Base-by-base conservation (phyloP, 2,888 invertebrate species). In the Ectobius pallidus region DNA sequence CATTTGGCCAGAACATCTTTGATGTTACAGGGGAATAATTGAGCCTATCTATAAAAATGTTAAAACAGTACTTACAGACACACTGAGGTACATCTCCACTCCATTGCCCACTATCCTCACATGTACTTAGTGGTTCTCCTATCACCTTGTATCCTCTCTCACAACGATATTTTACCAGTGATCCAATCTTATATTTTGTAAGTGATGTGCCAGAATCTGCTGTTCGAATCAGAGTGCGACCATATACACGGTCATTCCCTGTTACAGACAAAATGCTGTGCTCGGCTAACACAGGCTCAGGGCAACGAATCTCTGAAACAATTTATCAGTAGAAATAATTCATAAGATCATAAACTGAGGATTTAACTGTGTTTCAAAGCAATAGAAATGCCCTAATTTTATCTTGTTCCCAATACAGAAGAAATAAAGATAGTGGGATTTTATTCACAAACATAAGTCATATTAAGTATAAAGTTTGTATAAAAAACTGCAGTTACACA, bases 221-320 rank as follows among this genome's bases (percentile, higher is more conserved):
- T 0, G 94, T 94, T 49, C 92, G 86, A 76, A 95, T 92, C 20
- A 94, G 84, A 0, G 95, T 94, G 30, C 94, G 87, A 0, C 94
- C 94, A 80, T 95, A 94, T 88, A 93, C 92, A 68, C 96, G 87
- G 81, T 96, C 96, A 81, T 96, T 96, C 69, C 95, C 94, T 0
- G 95, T 95, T 39, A 96, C 93, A 0, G 95, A 94, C 0, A 95
- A 87, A 25, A 95, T 92, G 76, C 95, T 92, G 81, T 95, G 94
- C 32, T 92, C 90, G 0, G 96, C 92, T 32, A 94, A 85, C 2
- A 90, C 84, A 0, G 96, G 96, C 79, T 95, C 95, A 0, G 91
- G 87, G 79, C 96, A 96, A 70, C 96, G 90, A 77, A 96, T 94
- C 85, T 96, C 95, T 94, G 82, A 0, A 82, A 80, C 55, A 20